Conservation (phyloP, 2,888 invertebrate genomes). For the Megamerina dolium region DNA sequence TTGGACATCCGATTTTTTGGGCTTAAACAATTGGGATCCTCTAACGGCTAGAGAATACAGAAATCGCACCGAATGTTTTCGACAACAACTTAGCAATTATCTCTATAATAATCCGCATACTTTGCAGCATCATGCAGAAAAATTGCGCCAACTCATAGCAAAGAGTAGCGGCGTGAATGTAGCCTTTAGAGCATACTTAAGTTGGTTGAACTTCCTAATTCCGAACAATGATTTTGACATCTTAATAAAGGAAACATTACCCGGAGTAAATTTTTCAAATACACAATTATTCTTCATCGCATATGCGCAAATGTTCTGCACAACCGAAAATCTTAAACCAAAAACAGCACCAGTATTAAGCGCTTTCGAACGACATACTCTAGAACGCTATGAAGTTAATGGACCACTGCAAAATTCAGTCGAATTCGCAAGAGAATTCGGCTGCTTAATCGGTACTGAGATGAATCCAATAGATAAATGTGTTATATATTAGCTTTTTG, state of each 20-base stretch:
- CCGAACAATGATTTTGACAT: slow-evolving; percentile 33
- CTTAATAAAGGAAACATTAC: slow-evolving; percentile 36
- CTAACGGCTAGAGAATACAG: slow-evolving; percentile 29
- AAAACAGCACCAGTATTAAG: slow-evolving; percentile 1
- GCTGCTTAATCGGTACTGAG: slow-evolving; percentile 33
- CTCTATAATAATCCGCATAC: slow-evolving; percentile 22
- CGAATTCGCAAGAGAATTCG: slow-evolving; percentile 39
- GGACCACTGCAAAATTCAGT: slow-evolving; percentile 35
- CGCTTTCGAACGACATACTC: slow-evolving; percentile 27
- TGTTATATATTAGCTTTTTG: slow-evolving; percentile 31
- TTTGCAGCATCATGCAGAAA: slow-evolving; percentile 21
- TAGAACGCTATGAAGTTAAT: slow-evolving; percentile 32
- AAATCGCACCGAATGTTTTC: slow-evolving; percentile 34
- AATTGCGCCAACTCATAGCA: slow-evolving; percentile 27
- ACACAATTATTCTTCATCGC: slow-evolving; percentile 42
- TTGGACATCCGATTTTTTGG: slow-evolving; percentile 33
- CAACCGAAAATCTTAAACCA: slow-evolving; percentile 13
- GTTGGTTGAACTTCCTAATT: slow-evolving; percentile 33
- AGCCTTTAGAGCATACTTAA: slow-evolving; percentile 39
- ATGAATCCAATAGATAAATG: slow-evolving; percentile 43
- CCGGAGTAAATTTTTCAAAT: slow-evolving; percentile 38
- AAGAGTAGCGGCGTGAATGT: slow-evolving; percentile 34
- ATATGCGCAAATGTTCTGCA: slow-evolving; percentile 39
- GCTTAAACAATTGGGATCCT: slow-evolving; percentile 33
- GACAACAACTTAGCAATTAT: slow-evolving; percentile 33